phyloP scores from a whole-genome alignment of 1,140 invertebrate species.

The Venustaconcha ellipsiformis region DNA sequence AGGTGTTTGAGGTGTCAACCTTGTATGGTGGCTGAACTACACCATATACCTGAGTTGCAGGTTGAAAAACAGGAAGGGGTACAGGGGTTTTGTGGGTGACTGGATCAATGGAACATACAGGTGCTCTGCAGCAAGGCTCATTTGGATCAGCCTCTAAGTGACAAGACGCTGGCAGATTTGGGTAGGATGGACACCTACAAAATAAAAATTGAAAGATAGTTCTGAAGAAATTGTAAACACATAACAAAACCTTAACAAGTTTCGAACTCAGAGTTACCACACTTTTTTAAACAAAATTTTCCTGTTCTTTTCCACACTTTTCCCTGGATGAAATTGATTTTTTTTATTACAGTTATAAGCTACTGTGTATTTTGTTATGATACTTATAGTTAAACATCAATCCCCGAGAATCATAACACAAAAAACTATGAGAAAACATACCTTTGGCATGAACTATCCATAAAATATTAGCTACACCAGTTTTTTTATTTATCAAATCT shows the following conservation, averaged over 20 bases:
- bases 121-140: slow-evolving; percentile 53
- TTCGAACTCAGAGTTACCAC: neutral
- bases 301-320: too few species aligned
- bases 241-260: neutral
- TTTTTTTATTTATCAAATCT: too few species aligned
- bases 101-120: slow-evolving; percentile 46
- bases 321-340: neutral
- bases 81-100: slow-evolving; percentile 38
- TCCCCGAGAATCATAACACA: neutral
- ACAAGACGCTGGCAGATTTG: slow-evolving; percentile 47
- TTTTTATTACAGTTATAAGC: neutral
- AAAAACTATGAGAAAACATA: neutral
- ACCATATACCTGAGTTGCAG: slow-evolving; percentile 28
- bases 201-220: neutral
- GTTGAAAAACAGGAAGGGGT: slow-evolving; percentile 39
- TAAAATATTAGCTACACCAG: too few species aligned
- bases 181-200: slow-evolving; percentile 51
- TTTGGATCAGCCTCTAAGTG: slow-evolving; percentile 45
- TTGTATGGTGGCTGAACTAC: slow-evolving; percentile 27
- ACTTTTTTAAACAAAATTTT: too few species aligned
- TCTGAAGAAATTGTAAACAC: neutral
- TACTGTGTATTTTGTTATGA: too few species aligned
- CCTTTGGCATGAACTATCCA: too few species aligned
- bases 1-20: slow-evolving; percentile 14
- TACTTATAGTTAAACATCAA: neutral